Evolutionary conservation across 2,797 vertebrate genomes (phyloP).

Genomic region (Diplodus puntazzo): DNA sequence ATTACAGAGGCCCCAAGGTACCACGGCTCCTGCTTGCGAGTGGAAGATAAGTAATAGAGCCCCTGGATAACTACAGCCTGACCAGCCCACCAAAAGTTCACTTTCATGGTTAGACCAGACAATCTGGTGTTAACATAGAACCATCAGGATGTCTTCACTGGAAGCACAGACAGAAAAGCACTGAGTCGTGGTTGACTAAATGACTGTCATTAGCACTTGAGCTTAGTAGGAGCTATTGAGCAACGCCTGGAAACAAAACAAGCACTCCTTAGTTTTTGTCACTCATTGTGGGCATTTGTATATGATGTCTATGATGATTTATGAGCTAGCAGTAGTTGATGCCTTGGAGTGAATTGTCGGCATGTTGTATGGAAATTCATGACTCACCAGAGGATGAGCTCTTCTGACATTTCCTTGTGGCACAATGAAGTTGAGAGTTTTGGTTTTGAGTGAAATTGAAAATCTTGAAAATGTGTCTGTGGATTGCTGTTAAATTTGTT

Average conservation of each 20-base stretch:
- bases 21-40: conserved; percentile 34
- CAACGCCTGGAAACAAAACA: neutral
- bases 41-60: conserved; percentile 50
- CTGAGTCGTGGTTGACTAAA: conserved; percentile 55
- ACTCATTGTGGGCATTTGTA: neutral
- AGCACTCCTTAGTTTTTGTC: no score
- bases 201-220: conserved; percentile 59
- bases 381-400: no score
- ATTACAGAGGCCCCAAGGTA: conserved; percentile 61
- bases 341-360: neutral
- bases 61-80: conserved; percentile 53
- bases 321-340: neutral
- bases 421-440: neutral
- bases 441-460: neutral
- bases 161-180: conserved; percentile 54
- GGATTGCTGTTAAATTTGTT: neutral
- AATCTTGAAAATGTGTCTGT: neutral
- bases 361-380: neutral
- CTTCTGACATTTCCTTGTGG: neutral
- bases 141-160: conserved; percentile 60
- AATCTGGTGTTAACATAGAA: conserved; percentile 72
- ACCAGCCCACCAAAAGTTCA: conserved; percentile 58
- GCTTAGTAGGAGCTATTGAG: neutral
- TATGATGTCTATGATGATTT: neutral
- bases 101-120: conserved; percentile 63